Evolutionary conservation across 2,113 vertebrate species (phyloP).

Genomic region (Amblyopsis rosae): DNA sequence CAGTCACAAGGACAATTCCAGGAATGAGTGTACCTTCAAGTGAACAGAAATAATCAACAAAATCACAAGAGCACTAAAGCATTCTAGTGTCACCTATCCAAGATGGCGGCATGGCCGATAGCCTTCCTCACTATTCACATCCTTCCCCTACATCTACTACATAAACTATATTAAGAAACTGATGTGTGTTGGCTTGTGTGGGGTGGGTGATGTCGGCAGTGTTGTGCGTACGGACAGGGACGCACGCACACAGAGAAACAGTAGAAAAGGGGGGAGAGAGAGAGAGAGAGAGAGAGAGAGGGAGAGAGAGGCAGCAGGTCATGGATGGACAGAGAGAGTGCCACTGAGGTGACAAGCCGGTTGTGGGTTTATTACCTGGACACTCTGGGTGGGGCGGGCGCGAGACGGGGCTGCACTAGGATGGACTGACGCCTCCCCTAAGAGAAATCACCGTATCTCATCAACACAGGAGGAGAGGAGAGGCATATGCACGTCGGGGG

Average conservation of each 20-base stretch:
- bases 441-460: slow-evolving; percentile 87
- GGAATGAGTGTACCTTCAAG: not conserved
- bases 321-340: slow-evolving; percentile 67
- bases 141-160: slow-evolving; percentile 8
- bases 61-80: not conserved
- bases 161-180: not conserved
- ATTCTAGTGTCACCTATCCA: slow-evolving; percentile 27
- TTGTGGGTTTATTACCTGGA: slow-evolving; percentile 79
- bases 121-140: slow-evolving; percentile 1
- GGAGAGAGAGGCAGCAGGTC: slow-evolving; percentile 53
- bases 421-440: slow-evolving; percentile 86
- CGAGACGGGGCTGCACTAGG: slow-evolving; percentile 84
- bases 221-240: slow-evolving; percentile 58
- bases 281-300: slow-evolving; percentile 61
- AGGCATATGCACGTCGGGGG: slow-evolving; percentile 38
- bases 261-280: slow-evolving; percentile 55
- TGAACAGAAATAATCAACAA: not conserved
- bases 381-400: slow-evolving; percentile 80
- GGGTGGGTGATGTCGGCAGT: slow-evolving; percentile 10
- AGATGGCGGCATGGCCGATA: not conserved
- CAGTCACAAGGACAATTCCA: too few relatives aligned
- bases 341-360: slow-evolving; percentile 49
- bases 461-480: slow-evolving; percentile 73
- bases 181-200: slow-evolving; percentile 24
- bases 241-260: slow-evolving; percentile 58